These are phyloP conservation scores for Cottoperca gobio DNA, from an alignment of 2,797 vertebrate species.

Conservation along the genomic window DNA sequence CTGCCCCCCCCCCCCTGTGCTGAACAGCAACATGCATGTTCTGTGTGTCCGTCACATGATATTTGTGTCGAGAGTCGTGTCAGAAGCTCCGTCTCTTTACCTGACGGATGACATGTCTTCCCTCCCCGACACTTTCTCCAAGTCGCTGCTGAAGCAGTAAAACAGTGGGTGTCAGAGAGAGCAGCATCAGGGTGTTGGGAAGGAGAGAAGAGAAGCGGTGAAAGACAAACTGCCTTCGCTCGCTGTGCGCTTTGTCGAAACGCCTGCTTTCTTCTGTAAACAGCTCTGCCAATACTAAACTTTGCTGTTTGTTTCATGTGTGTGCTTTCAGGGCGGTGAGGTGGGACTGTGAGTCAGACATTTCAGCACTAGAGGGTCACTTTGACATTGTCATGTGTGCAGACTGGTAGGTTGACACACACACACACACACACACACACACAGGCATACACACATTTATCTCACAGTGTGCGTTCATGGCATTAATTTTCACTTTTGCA, in stretches of 20 bases:
- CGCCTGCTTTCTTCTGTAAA: not conserved
- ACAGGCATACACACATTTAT: conserved; percentile 45
- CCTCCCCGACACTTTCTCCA: conserved; percentile 54
- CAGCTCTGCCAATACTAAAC: conserved; percentile 13
- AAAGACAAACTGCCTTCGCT: conserved; percentile 21
- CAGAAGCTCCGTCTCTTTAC: conserved; percentile 61
- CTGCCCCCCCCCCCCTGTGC: not conserved
- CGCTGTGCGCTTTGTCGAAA: conserved; percentile 9
- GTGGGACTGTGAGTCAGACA: conserved; percentile 97
- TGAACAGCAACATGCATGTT: conserved; percentile 13
- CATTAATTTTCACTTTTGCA: conserved; percentile 91
- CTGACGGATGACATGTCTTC: conserved; percentile 62
- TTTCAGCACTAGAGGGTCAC: conserved; percentile 94
- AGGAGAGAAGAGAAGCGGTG: conserved; percentile 22
- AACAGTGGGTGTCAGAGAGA: conserved; percentile 71
- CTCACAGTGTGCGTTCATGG: conserved; percentile 78
- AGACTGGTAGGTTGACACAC: conserved; percentile 92
- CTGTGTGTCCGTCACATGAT: conserved; percentile 40
- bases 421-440: conserved; percentile 28
- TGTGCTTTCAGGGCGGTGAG: conserved; percentile 90
- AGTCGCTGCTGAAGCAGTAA: conserved; percentile 66
- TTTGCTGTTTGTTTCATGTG: conserved; percentile 35
- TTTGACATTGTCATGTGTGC: conserved; percentile 99
- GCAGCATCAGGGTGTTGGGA: conserved; percentile 21
- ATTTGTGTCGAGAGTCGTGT: conserved; percentile 85